Base-by-base conservation (phyloP, 2,797 vertebrate species). In the Sebastes aleutianus region DNA sequence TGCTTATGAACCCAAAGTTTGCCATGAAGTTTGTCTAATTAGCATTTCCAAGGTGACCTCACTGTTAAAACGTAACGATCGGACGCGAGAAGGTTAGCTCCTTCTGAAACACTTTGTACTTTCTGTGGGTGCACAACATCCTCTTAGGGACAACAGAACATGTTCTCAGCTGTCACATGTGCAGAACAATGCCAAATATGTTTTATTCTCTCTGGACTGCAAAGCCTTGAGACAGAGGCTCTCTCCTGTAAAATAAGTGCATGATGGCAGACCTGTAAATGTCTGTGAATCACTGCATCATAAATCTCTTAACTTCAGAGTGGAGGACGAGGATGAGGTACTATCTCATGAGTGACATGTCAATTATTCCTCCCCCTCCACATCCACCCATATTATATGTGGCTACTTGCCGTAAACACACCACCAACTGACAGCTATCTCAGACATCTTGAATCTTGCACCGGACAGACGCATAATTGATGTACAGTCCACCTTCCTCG, bases 301-400 rank as follows among this genome's bases (percentile, higher is more conserved):
- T 94, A 89, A 94, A 95, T 95, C 87, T 88, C 77, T 70, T 61
- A 76, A 88, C 90, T 88, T 89, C 85, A 85, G 70, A 81, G 26
- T 8, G 72, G 53, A 59, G 66, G 69, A 86, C 78, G 83, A 88
- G 84, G 85, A 92, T 86, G 82, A 86, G 88, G 83, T 65, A 76
- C 79, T 92, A 86, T 90, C 92, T 92, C 90, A 91, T 83, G 85
- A 84, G 70, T 83, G 91, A 91, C 93, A 92, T 90, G 87, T 89
- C 87, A 91, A 92, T 92, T 91, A 93, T 88, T 85, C 70, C 76
- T 64, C 73, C 82, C 79, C 82, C 79, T 6, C 39, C 81, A 64
- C 82, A 9, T 66, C 63, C 70, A 69, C 80, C 27, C 47, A 78
- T 86, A 84, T 88, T 86, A 82, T 88, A 90, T 80, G 79, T 86